Base-by-base conservation (phyloP, 2,113 vertebrate genomes). In the Cairina moschata region DNA sequence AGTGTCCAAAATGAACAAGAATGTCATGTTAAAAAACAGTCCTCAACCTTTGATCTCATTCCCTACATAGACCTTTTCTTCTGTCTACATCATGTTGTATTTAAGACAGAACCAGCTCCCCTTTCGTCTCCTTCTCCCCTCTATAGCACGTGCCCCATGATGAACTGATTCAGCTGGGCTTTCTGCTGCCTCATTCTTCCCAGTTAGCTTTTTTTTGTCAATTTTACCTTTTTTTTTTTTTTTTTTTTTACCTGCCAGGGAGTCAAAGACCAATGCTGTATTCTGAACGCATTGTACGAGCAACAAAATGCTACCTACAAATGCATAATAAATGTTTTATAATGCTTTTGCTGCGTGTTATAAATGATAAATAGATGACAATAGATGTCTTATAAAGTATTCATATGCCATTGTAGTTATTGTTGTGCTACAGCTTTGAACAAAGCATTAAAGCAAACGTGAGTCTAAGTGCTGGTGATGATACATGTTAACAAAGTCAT, bases 361-460 rank as follows among this genome's bases (percentile, higher is more conserved):
- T 90, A 97, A 96, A 92, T 94, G 89, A 97, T 95, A 97, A 97
- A 95, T 95, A 96, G 56, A 31, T 62, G 81, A 96, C 94, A 97
- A 87, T 96, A 72, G 91, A 54, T 85, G 34, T 60, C 86, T 88
- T 81, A 85, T 68, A 80, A 90, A 97, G 85, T 95, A 87, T 97
- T 90, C 91, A 91, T 91, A 71, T 11, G 58, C 66, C 25, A 15
- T 46, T 86, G 90, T 76, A 17, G 1, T 29, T 8, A 4, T 29
- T 55, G 60, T 36, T 50, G 42, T 1, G 6, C 42, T 63, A 32
- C n/a, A n/a, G 90, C 91, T 80, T 74, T 26, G 90, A 85, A 86
- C 60, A 74, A 74, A 83, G 88, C 90, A 80, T 83, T 74, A 78
- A 67, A 86, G 78, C 31, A 42, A 78, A 50, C 1, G 38, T 6